Evolutionary conservation across 1,140 invertebrate genomes (phyloP), one percentile per base, ranked within the genome.

Genomic region (Wasmannia auropunctata): DNA sequence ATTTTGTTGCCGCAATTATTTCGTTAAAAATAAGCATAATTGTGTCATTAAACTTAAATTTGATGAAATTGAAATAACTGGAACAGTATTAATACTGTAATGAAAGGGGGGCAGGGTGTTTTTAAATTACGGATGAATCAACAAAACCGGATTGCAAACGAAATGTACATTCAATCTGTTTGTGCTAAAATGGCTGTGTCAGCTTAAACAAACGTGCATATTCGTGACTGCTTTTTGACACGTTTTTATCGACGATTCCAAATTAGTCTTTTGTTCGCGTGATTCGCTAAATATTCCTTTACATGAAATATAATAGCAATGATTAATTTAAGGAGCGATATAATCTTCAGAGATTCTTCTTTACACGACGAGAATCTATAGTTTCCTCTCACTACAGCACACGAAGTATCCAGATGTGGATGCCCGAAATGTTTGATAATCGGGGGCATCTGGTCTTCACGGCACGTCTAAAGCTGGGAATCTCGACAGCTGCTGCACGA

Each of bases 361-460:
- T 70, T 40, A 25, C 7, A 34, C 67, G 19, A n/a, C 3, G 31
- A 16, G 6, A 25, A 31, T 62, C 37, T 10, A n/a, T n/a, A 19
- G 7, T 14, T 76, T 60, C 25, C 43, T 28, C 46, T 76, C 3
- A 2, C 14, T 49, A 19, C 49, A 79, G n/a, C 40, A 43, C 58
- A 7, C 10, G n/a, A 79, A 65, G 8, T 34, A 65, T 65, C n/a
- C n/a, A 49, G 40, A 65, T 65, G 58, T 34, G 40, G 11, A 63
- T 28, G 62, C 34, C n/a, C 49, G 6, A 54, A 51, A 34, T 37
- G 34, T 75, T 74, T 25, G 31, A 58, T 74, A 56, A 37, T 58
- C 72, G 31, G 34, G n/a, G 22, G 22, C 72, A 75, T 75, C 72
- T 75, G 51, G 51, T 75, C 40, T 75, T 10, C 14, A 75, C 0